Percentiles rank a stretch among this genome's conserved stretches.
Conservation (phyloP, 2,888 invertebrate genomes). For the Eubasilissa splendida region DNA sequence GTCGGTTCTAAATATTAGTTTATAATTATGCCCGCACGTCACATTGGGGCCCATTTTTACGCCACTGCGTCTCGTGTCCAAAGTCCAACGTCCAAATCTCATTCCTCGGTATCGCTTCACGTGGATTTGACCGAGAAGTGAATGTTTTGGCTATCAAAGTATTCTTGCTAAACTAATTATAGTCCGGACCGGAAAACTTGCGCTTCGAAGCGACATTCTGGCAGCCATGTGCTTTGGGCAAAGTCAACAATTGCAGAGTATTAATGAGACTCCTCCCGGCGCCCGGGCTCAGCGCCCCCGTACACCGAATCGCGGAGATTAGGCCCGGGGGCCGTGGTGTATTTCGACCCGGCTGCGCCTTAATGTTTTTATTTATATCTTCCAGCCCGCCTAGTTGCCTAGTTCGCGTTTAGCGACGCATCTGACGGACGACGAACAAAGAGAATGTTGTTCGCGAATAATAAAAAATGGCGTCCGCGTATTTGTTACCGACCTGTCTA, state of each 20-base stretch:
- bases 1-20: too few species aligned
- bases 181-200: constrained; percentile 22
- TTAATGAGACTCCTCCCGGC: not conserved
- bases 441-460: not conserved
- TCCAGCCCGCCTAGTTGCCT: not conserved
- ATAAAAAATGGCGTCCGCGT: not conserved
- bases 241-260: not conserved
- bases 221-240: constrained; percentile 8
- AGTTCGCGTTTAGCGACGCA: not conserved
- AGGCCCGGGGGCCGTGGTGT: not conserved
- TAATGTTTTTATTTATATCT: not conserved
- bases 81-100: too few species aligned
- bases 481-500: not conserved
- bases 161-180: constrained; percentile 15
- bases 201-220: constrained; percentile 6
- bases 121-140: not conserved
- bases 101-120: not conserved
- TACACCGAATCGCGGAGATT: constrained; percentile 2
- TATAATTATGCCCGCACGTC: too few species aligned
- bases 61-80: too few species aligned
- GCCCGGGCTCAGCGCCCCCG: not conserved
- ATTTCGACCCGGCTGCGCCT: not conserved
- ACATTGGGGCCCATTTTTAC: too few species aligned
- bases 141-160: constrained; percentile 9
- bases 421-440: constrained; percentile 5